A percentile compares a stretch with the other conserved stretches of the same genome.
phyloP scores from a whole-genome alignment of 2,797 vertebrate species.

The Nothura maculosa region DNA sequence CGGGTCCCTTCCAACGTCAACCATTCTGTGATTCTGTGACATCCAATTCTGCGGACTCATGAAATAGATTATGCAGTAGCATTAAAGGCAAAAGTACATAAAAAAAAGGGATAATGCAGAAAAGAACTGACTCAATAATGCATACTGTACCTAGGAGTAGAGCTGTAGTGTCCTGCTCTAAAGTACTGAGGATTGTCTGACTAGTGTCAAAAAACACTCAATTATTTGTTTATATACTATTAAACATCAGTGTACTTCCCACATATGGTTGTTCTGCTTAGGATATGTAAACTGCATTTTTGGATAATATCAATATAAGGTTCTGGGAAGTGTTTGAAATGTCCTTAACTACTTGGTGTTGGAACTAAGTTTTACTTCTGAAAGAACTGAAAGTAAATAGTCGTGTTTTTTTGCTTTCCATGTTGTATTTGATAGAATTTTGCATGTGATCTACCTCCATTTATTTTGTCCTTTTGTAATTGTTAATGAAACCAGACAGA shows the following conservation, averaged over 20 bases:
- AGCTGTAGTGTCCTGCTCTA: not conserved
- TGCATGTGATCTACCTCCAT: not conserved
- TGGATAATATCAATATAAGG: not conserved
- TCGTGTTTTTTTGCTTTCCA: not conserved
- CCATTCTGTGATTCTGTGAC: too few relatives aligned
- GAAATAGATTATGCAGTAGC: not conserved
- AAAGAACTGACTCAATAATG: not conserved
- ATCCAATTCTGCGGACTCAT: not conserved
- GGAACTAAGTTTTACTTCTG: not conserved
- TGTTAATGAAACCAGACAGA: not conserved
- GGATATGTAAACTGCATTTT: not conserved
- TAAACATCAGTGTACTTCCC: not conserved
- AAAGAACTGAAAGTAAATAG: not conserved
- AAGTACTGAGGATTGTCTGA: not conserved
- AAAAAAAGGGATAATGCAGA: not conserved
- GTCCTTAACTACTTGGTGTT: not conserved
- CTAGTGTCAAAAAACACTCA: not conserved
- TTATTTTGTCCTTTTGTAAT: not conserved
- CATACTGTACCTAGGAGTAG: not conserved
- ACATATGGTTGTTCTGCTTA: not conserved
- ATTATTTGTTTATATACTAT: not conserved
- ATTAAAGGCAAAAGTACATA: not conserved
- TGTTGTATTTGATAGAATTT: not conserved
- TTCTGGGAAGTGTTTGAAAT: not conserved
- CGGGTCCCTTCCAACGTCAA: too few relatives aligned